Conservation (phyloP, 2,113 vertebrate species). For the Bubo scandiacus region DNA sequence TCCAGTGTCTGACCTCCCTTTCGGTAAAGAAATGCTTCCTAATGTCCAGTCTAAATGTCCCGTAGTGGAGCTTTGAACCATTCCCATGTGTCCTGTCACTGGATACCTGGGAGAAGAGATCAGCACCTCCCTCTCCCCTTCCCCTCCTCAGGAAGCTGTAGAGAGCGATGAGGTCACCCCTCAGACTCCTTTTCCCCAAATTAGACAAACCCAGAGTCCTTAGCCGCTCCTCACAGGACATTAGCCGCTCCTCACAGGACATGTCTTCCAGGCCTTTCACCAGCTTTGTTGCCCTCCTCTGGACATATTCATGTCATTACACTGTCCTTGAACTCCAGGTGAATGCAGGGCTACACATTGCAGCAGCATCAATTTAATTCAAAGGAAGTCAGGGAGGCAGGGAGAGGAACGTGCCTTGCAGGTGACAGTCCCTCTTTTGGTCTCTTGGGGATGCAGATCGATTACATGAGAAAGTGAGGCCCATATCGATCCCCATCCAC, state of each 20-base stretch:
- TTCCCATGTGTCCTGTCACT: not conserved
- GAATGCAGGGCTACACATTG: fast-evolving
- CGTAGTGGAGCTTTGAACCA: not conserved
- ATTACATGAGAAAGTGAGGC: not conserved
- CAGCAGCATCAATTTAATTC: not conserved
- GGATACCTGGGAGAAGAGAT: not conserved
- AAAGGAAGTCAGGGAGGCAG: not conserved
- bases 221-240: fast-evolving
- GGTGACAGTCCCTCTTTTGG: not conserved
- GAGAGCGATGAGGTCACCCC: fast-evolving
- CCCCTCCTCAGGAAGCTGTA: not conserved
- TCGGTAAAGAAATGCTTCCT: not conserved
- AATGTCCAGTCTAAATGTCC: not conserved
- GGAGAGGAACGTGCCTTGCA: not conserved
- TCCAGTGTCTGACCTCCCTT: not conserved
- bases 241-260: fast-evolving
- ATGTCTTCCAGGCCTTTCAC: not conserved
- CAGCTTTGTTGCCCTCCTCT: not conserved
- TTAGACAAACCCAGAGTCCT: not conserved
- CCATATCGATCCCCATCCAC: not conserved
- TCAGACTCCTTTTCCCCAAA: not conserved
- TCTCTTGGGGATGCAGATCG: not conserved
- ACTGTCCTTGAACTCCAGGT: not conserved
- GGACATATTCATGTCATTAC: not conserved
- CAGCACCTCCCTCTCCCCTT: not conserved